phyloP scores from a whole-genome alignment of 2,888 invertebrate species.

The Heliconius cydno region DNA sequence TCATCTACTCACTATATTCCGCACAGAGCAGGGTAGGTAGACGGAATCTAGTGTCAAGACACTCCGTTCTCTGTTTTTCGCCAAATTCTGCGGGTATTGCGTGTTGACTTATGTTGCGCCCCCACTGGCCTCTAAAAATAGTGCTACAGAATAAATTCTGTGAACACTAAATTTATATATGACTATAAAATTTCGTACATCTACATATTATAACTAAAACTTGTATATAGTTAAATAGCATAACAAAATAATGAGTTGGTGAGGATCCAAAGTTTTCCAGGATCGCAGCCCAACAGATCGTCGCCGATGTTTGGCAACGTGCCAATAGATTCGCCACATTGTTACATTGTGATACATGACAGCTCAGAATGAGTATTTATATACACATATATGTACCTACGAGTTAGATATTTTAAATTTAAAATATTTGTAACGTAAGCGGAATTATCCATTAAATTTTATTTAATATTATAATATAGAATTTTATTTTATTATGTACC shows the following conservation, averaged over 20 bases:
- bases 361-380: constrained; percentile 2
- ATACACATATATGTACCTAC: not conserved
- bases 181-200: too few relatives aligned
- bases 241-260: constrained; percentile 42
- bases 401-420: too few relatives aligned
- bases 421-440: too few relatives aligned
- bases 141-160: too few relatives aligned
- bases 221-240: constrained; percentile 28
- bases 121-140: not conserved
- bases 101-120: not conserved
- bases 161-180: too few relatives aligned
- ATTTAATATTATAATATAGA: too few relatives aligned
- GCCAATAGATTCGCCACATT: constrained; percentile 34
- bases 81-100: not conserved
- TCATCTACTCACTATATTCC: too few relatives aligned
- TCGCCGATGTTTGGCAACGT: constrained; percentile 36
- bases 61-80: not conserved
- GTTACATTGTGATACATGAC: constrained; percentile 27
- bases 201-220: not conserved
- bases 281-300: constrained; percentile 34
- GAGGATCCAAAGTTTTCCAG: constrained; percentile 32
- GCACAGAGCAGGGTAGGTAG: too few relatives aligned
- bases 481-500: too few relatives aligned
- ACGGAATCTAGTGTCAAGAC: not conserved
- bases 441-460: too few relatives aligned